Conservation (phyloP, 2,888 invertebrate species). For the Drosophila tripunctata region DNA sequence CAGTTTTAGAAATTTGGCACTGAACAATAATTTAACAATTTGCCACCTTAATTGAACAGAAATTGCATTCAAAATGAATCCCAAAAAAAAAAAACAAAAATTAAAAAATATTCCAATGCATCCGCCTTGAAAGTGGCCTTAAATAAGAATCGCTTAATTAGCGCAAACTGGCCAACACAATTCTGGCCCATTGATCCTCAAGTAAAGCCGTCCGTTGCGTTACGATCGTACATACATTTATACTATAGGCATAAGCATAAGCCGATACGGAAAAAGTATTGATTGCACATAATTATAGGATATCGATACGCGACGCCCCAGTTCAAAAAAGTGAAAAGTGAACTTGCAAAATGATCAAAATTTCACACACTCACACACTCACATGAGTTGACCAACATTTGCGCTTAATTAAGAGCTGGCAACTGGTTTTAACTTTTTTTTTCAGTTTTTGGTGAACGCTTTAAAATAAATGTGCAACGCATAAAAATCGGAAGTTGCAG, state of each 20-base stretch:
- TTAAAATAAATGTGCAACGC: constrained; percentile 44
- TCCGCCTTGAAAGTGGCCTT: constrained; percentile 39
- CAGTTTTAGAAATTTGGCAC: no score
- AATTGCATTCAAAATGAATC: constrained; percentile 24
- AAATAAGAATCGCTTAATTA: constrained; percentile 48
- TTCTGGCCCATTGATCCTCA: constrained; percentile 29
- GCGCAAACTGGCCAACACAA: constrained; percentile 1
- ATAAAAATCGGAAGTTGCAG: constrained; percentile 76
- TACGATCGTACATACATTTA: constrained; percentile 24
- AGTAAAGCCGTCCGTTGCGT: constrained; percentile 43
- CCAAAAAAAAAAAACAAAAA: constrained; percentile 1
- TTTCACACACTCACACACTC: constrained; percentile 3
- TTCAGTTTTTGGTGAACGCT: background rate
- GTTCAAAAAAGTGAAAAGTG: constrained; percentile 42
- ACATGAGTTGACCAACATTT: constrained; percentile 65
- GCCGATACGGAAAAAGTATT: constrained; percentile 72
- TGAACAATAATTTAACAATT: no score
- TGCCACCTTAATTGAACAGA: background rate
- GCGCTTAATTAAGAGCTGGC: constrained; percentile 61
- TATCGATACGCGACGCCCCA: constrained; percentile 41
- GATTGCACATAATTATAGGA: constrained; percentile 78
- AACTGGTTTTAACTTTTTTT: constrained; percentile 69
- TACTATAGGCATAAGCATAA: constrained; percentile 36
- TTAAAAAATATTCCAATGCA: constrained; percentile 14
- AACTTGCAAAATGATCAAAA: constrained; percentile 26